These are phyloP conservation scores for Poeciliopsis paucimaculata DNA, from an alignment of 2,797 vertebrate species.

Conservation along the genomic window DNA sequence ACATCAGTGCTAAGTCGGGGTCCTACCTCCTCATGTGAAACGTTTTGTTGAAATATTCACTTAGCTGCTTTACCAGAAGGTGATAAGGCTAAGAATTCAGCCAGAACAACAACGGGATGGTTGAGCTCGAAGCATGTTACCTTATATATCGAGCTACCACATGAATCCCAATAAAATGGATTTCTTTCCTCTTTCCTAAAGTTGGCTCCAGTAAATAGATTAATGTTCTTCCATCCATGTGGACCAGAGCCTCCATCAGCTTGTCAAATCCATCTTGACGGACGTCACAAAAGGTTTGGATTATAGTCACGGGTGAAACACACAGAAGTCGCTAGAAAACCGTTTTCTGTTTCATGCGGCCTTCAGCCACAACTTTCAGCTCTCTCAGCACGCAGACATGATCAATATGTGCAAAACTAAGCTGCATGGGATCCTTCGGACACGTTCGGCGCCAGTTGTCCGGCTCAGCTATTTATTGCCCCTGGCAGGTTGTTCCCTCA, in stretches of 20 bases:
- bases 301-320: constrained; percentile 30
- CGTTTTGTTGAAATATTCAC: too few species aligned
- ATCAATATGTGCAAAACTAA: constrained; percentile 44
- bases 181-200: neutral
- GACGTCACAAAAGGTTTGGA: constrained; percentile 37
- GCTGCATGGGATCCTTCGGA: constrained; percentile 31
- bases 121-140: neutral
- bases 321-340: constrained; percentile 2
- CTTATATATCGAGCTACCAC: neutral
- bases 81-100: neutral
- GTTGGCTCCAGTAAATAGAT: neutral
- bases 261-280: constrained; percentile 41
- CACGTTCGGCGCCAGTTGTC: constrained; percentile 57
- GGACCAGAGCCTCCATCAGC: constrained; percentile 18
- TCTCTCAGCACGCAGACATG: constrained; percentile 35
- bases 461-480: constrained; percentile 61
- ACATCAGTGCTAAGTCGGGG: too few species aligned
- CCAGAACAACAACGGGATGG: neutral
- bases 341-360: constrained; percentile 7
- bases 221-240: neutral
- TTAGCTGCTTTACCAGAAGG: too few species aligned
- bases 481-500: constrained; percentile 40
- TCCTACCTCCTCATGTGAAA: too few species aligned
- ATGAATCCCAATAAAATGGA: neutral
- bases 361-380: constrained; percentile 15